phyloP scores from a whole-genome alignment of 2,888 invertebrate species.

The Conus canariensis region DNA sequence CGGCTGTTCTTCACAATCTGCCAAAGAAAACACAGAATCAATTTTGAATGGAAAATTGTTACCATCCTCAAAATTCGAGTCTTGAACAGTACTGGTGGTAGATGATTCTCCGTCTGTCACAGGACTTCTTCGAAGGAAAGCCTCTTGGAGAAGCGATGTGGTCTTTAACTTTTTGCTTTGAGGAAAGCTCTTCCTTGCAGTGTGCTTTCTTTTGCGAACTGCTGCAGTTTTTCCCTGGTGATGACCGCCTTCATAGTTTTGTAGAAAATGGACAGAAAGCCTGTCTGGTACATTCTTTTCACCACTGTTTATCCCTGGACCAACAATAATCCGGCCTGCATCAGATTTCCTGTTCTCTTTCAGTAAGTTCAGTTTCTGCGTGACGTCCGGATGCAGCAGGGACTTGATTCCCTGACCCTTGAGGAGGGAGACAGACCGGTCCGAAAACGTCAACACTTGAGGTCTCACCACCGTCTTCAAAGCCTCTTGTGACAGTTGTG shows the following conservation, averaged over 20 bases:
- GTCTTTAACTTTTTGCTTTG: neutral
- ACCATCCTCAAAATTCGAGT: neutral
- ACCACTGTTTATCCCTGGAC: too few relatives aligned
- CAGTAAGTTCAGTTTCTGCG: too few relatives aligned
- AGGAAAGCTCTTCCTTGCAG: neutral
- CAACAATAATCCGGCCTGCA: too few relatives aligned
- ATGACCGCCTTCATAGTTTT: too few relatives aligned
- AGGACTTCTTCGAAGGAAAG: neutral
- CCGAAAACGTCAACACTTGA: neutral
- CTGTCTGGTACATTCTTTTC: too few relatives aligned
- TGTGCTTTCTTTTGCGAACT: neutral
- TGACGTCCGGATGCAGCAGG: neutral
- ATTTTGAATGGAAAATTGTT: slow-evolving; percentile 35
- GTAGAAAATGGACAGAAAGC: too few relatives aligned
- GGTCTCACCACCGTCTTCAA: neutral
- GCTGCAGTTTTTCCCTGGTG: neutral
- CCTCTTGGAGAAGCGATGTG: neutral
- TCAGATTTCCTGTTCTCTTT: too few relatives aligned
- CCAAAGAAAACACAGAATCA: slow-evolving; percentile 43
- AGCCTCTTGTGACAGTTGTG: neutral
- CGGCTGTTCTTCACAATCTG: neutral
- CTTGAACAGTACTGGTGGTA: neutral
- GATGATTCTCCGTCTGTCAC: neutral
- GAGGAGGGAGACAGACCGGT: neutral
- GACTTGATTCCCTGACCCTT: neutral